Base-by-base conservation (phyloP, 1,140 invertebrate species). In the Megalopta genalis region DNA sequence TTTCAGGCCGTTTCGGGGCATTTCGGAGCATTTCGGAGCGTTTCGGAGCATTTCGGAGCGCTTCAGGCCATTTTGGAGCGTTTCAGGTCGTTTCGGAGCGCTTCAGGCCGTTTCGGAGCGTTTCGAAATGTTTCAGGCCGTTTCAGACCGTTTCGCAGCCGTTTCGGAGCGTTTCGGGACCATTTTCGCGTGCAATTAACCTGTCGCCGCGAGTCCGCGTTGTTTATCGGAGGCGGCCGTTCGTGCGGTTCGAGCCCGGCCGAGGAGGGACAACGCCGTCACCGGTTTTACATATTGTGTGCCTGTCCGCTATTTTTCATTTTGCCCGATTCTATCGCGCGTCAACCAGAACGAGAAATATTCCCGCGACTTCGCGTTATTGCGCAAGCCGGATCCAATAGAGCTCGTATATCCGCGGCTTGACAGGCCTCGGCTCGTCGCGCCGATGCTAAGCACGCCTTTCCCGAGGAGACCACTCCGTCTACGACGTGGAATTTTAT, bases 141-240 rank as follows among this genome's bases (percentile, higher is more conserved):
- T n/a, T n/a, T n/a, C n/a, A n/a, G n/a, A n/a, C n/a, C n/a, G n/a
- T n/a, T n/a, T n/a, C n/a, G n/a, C n/a, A n/a, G n/a, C n/a, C n/a
- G n/a, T n/a, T n/a, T n/a, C n/a, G n/a, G n/a, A n/a, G n/a, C n/a
- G n/a, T n/a, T n/a, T n/a, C n/a, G n/a, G n/a, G n/a, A n/a, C n/a
- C n/a, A n/a, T n/a, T 73, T 73, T 79, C 71, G 25, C 52, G 62
- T 66, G 63, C 71, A 79, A 79, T 79, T 79, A 79, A 79, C 39
- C 73, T 18, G 49, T 25, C 52, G 37, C 10, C n/a, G 60, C 23
- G 60, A 39, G 25, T 72, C 37, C 60, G 6, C 62, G 25, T 23
- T 79, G 73, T 73, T 49, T 25, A 64, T 18, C 7, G 25, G 18
- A 25, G 32, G n/a, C n/a, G n/a, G n/a, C n/a, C 46, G 42, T 12